Base-by-base conservation (phyloP, 2,113 vertebrate species). In the Petromus typicus region DNA sequence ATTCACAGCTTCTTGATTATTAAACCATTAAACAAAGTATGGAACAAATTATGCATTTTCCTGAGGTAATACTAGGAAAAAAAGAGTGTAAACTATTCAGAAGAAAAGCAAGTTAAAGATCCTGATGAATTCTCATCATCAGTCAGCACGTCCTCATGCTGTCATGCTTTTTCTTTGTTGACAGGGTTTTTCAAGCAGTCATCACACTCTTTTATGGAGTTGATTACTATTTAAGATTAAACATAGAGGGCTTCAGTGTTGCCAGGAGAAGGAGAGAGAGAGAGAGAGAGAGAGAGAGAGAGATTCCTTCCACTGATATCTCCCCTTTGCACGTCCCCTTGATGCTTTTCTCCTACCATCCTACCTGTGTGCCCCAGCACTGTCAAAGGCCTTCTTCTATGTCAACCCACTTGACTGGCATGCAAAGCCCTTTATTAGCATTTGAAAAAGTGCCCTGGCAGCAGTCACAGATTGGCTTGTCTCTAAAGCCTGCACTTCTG, bases 41-140 rank as follows among this genome's bases (percentile, higher is more conserved):
- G 45, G 79, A 86, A 9, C 4, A 56, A 78, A 69, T 71, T 25
- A 51, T 59, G 56, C 34, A 69, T 81, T 86, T 95, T 59, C 63
- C 18, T 89, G 23, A 75, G 30, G 3, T 43, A 92, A 79, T 64
- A 63, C 14, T 82, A 7, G 73, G 51, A 66, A 37, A 1, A 91
- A 78, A 37, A 2, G 40, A 94, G 57, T 37, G 91, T n/a, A 75
- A 93, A 85, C 63, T 54, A 75, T 87, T 69, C 32, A 66, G 66
- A 96, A 86, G 32, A 75, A 67, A 75, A 83, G 27, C 54, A 54
- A 66, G 43, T 64, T 57, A 51, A 6, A 17, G 13, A 75, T 25
- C 12, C 11, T 0, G 2, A 48, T 79, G 51, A 93, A 43, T 1
- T 27, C 20, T 67, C 45, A 79, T 71, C 30, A 16, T 63, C 45